phyloP scores from a whole-genome alignment of 2,797 vertebrate species.

The Anniella stebbinsi region DNA sequence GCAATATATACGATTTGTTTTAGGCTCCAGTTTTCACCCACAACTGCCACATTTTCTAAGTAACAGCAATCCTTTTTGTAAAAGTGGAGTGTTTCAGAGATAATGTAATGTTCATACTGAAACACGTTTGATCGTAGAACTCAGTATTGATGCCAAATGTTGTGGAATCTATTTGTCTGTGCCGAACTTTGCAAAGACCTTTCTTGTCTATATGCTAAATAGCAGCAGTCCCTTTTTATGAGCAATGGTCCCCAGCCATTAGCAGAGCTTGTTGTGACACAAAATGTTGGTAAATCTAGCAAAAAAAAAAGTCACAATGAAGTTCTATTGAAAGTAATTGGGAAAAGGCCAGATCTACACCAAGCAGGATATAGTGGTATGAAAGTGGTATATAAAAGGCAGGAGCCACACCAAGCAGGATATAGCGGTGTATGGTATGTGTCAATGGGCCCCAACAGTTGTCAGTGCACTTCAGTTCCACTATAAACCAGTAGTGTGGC shows the following conservation, averaged over 20 bases:
- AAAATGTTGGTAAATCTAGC: not conserved
- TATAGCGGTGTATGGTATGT: too few relatives aligned
- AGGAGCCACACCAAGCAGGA: too few relatives aligned
- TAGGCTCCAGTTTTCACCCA: slow-evolving; percentile 37
- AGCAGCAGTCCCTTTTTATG: not conserved
- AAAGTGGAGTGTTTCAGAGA: slow-evolving; percentile 21
- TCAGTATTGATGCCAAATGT: not conserved
- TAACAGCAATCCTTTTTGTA: not conserved
- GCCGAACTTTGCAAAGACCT: too few relatives aligned
- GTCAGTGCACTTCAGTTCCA: too few relatives aligned
- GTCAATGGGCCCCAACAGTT: too few relatives aligned
- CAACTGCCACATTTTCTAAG: slow-evolving; percentile 26
- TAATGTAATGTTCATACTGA: slow-evolving; percentile 20
- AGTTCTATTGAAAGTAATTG: not conserved
- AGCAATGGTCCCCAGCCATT: not conserved
- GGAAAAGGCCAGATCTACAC: too few relatives aligned
- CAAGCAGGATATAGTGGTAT: too few relatives aligned
- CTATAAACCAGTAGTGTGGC: too few relatives aligned
- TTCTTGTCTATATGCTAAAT: not conserved
- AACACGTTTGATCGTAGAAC: slow-evolving; percentile 22
- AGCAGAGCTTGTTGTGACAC: not conserved
- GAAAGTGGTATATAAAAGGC: too few relatives aligned
- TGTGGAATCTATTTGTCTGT: not conserved
- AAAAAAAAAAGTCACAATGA: not conserved
- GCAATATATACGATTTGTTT: slow-evolving; percentile 46